phyloP scores from a whole-genome alignment of 2,888 invertebrate species.

The Mycogona germanica region DNA sequence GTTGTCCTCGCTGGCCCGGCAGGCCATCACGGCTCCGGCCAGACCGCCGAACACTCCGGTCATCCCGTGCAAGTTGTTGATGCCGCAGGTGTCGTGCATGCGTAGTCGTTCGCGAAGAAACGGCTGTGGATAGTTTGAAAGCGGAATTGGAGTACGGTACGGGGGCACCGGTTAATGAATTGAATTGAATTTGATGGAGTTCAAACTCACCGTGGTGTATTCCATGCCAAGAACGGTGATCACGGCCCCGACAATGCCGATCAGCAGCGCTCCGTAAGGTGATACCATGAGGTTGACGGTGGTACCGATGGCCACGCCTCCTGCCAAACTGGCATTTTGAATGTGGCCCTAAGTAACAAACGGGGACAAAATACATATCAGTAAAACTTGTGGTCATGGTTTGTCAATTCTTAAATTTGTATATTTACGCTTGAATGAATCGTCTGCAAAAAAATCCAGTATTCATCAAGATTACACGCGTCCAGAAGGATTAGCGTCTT shows the following conservation, averaged over 20 bases:
- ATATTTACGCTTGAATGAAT: too few species aligned
- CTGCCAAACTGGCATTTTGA: constrained; percentile 82
- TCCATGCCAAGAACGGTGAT: constrained; percentile 14
- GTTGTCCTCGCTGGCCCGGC: constrained; percentile 47
- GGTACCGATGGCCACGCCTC: constrained; percentile 79
- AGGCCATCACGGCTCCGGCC: constrained; percentile 60
- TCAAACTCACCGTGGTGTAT: neutral
- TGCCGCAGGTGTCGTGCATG: constrained; percentile 81
- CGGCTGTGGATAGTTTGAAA: constrained; percentile 41
- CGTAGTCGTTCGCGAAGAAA: constrained; percentile 43
- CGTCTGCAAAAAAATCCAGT: too few species aligned
- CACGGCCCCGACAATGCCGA: constrained; percentile 42
- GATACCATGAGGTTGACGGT: constrained; percentile 65
- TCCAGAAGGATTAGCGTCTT: too few species aligned
- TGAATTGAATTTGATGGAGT: neutral
- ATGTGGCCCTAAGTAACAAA: constrained; percentile 62
- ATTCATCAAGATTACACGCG: too few species aligned
- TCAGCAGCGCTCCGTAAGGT: constrained; percentile 66
- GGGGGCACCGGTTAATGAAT: too few species aligned
- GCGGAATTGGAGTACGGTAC: too few species aligned
- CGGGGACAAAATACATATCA: too few species aligned
- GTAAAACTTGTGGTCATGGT: too few species aligned
- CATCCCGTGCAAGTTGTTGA: constrained; percentile 93
- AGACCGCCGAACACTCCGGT: constrained; percentile 79
- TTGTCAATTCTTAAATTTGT: too few species aligned